Conservation (phyloP, 2,888 invertebrate species). For the Diadromus collaris region DNA sequence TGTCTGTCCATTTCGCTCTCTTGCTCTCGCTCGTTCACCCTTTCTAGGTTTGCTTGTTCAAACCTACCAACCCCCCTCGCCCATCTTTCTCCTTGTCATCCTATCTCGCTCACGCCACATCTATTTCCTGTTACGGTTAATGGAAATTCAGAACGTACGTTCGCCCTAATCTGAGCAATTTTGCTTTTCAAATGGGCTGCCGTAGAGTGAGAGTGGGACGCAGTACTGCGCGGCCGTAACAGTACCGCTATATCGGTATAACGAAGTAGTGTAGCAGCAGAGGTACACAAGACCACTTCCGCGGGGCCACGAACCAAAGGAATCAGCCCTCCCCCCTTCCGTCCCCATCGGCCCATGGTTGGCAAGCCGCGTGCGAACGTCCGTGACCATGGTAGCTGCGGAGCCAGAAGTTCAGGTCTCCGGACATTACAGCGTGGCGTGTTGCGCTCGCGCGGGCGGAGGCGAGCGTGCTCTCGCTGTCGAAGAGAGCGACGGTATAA, state of each 20-base stretch:
- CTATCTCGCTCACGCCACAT: slow-evolving; percentile 38
- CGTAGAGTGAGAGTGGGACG: slow-evolving; percentile 1
- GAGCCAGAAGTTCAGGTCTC: slow-evolving; percentile 32
- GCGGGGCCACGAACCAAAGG: slow-evolving; percentile 12
- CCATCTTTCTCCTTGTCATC: not conserved
- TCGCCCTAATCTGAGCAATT: slow-evolving; percentile 75
- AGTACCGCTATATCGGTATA: slow-evolving; percentile 10
- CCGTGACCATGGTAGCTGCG: slow-evolving; percentile 32
- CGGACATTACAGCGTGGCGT: slow-evolving; percentile 15
- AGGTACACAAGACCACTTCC: slow-evolving; percentile 4
- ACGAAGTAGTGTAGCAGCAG: not conserved
- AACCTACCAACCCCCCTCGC: too few relatives aligned
- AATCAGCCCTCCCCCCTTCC: not conserved
- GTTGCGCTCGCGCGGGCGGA: slow-evolving; percentile 43
- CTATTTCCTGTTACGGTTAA: slow-evolving; percentile 77
- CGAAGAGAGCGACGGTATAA: slow-evolving; percentile 61
- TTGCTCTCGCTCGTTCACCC: slow-evolving; percentile 17
- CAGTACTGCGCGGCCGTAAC: not conserved
- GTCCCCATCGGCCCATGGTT: not conserved
- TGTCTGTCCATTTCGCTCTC: slow-evolving; percentile 8
- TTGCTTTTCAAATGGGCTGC: slow-evolving; percentile 70
- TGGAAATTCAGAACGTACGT: slow-evolving; percentile 77
- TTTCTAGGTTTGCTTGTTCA: slow-evolving; percentile 12
- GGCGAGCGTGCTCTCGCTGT: slow-evolving; percentile 38
- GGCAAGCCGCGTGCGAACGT: slow-evolving; percentile 40